A percentile compares a stretch with the other conserved stretches of the same genome.
These are phyloP conservation scores for Lacanobia oleracea DNA, from an alignment of 2,888 invertebrate species.

Conservation along the genomic window DNA sequence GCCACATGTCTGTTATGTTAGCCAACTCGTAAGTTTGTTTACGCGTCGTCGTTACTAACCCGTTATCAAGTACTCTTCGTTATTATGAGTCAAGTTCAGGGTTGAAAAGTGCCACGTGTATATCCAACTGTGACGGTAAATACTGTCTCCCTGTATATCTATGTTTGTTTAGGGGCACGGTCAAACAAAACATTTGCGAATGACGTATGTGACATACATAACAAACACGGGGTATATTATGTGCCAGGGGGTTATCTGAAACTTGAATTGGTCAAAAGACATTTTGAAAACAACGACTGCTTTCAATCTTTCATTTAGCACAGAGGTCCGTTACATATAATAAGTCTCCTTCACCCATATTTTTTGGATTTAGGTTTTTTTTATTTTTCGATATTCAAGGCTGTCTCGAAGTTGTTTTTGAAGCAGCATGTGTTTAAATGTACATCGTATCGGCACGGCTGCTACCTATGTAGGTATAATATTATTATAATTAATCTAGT, in stretches of 20 bases:
- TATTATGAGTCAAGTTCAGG: conserved; percentile 34
- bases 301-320: background rate
- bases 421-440: background rate
- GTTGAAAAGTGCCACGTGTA: conserved; percentile 44
- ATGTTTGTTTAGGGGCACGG: conserved; percentile 20
- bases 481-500: background rate
- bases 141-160: conserved; percentile 7
- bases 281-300: conserved; percentile 4
- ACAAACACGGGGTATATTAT: background rate
- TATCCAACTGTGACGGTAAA: background rate
- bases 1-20: background rate
- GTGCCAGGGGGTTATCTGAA: conserved; percentile 18
- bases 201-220: conserved; percentile 19
- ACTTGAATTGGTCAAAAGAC: background rate
- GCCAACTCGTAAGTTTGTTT: conserved; percentile 15
- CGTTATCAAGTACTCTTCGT: conserved; percentile 8
- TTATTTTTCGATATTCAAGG: too few species aligned
- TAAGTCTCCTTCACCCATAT: background rate
- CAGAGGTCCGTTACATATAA: background rate
- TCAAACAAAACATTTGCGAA: conserved; percentile 24
- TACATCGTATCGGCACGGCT: background rate
- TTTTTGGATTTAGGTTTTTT: too few species aligned
- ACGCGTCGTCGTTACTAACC: background rate
- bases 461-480: background rate
- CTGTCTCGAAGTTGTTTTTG: too few species aligned